Conservation (phyloP, 2,888 invertebrate genomes). For the Hoplodrina ambigua region DNA sequence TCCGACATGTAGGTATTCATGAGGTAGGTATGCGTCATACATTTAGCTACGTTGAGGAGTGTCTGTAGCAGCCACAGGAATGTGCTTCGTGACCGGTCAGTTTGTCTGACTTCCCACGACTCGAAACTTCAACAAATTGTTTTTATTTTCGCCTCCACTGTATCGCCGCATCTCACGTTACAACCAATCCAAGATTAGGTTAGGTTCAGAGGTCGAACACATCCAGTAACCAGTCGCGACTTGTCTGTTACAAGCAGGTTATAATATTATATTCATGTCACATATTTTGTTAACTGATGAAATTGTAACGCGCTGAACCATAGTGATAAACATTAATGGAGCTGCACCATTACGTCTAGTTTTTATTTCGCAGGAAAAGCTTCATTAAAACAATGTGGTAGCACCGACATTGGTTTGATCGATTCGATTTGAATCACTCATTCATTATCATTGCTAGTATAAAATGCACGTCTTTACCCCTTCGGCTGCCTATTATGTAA, state of each 20-base stretch:
- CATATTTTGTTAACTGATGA: slow-evolving; percentile 15
- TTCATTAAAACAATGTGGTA: slow-evolving; percentile 43
- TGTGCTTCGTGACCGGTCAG: slow-evolving; percentile 71
- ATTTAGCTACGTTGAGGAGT: slow-evolving; percentile 23
- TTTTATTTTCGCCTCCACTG: slow-evolving; percentile 66
- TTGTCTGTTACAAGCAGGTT: slow-evolving; percentile 34
- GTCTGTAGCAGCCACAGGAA: slow-evolving; percentile 60
- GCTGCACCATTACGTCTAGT: background rate
- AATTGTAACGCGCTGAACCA: slow-evolving; percentile 14
- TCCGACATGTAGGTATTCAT: background rate
- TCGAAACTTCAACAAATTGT: slow-evolving; percentile 57
- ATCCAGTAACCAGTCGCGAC: slow-evolving; percentile 65
- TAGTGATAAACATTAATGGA: slow-evolving; percentile 24
- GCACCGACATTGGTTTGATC: slow-evolving; percentile 45
- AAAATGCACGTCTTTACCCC: slow-evolving; percentile 49
- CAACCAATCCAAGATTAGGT: slow-evolving; percentile 54
- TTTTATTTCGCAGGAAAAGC: slow-evolving; percentile 32
- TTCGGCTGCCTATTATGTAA: slow-evolving; percentile 64
- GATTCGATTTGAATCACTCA: slow-evolving; percentile 49
- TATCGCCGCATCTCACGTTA: slow-evolving; percentile 66
- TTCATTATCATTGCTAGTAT: slow-evolving; percentile 53
- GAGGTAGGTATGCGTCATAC: slow-evolving; percentile 31
- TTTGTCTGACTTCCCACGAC: slow-evolving; percentile 59
- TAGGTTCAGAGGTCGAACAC: slow-evolving; percentile 76
- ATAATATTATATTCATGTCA: slow-evolving; percentile 26